Percentiles rank a stretch among this genome's conserved stretches.
Conservation (phyloP, 2,888 invertebrate species). For the Piscicola geometra region DNA sequence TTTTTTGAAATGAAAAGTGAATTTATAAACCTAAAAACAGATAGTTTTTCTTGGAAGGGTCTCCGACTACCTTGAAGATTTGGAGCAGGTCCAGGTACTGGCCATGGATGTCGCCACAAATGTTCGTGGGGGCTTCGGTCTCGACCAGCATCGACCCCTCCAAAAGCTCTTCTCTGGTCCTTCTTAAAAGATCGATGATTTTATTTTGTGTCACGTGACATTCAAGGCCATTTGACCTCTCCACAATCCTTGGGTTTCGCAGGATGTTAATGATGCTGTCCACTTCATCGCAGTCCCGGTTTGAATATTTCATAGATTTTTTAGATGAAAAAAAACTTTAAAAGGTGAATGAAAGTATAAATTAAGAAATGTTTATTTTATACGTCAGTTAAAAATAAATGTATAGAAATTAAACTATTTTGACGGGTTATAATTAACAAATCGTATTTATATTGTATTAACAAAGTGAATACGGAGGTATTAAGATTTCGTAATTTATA, state of each 20-base stretch:
- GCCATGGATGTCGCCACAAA: slow-evolving; percentile 60
- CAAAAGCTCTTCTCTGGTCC: slow-evolving; percentile 56
- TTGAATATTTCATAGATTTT: background rate
- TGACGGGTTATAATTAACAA: too few relatives aligned
- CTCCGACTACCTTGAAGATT: slow-evolving; percentile 49
- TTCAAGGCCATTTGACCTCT: background rate
- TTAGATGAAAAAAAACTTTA: background rate
- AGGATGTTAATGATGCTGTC: background rate
- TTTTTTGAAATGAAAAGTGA: too few relatives aligned
- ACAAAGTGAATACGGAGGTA: too few relatives aligned
- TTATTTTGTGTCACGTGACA: background rate
- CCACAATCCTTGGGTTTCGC: background rate
- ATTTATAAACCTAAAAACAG: slow-evolving; percentile 54
- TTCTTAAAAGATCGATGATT: slow-evolving; percentile 51
- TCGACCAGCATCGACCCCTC: slow-evolving; percentile 60
- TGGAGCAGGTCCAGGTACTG: slow-evolving; percentile 59
- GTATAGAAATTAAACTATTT: too few relatives aligned
- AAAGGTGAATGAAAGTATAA: too few relatives aligned
- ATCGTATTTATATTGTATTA: too few relatives aligned
- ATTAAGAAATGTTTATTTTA: too few relatives aligned
- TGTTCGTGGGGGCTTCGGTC: slow-evolving; percentile 59
- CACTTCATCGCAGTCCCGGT: background rate
- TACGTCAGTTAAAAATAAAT: too few relatives aligned
- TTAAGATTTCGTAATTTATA: too few relatives aligned
- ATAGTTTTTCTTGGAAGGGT: slow-evolving; percentile 60